Conservation (phyloP, 2,888 invertebrate genomes). For the Bellardia bayeri region DNA sequence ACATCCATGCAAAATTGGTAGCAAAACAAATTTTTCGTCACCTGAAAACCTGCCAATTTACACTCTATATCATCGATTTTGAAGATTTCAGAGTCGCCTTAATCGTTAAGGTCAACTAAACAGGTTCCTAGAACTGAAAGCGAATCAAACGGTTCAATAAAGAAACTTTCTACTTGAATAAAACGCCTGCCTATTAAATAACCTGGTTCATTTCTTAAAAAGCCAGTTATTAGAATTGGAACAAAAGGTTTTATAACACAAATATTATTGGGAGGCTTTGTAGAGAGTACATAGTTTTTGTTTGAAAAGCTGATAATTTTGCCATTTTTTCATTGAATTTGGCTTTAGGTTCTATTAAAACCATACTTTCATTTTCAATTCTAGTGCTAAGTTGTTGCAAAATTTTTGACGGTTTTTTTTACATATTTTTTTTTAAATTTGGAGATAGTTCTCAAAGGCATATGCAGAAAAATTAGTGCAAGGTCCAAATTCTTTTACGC, state of each 20-base stretch:
- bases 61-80: neutral
- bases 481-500: slow-evolving; percentile 43
- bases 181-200: neutral
- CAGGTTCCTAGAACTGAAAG: no score
- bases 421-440: slow-evolving; percentile 50
- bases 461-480: slow-evolving; percentile 47
- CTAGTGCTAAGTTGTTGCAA: slow-evolving; percentile 49
- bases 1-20: slow-evolving; percentile 20
- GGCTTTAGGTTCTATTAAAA: neutral
- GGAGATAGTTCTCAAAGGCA: slow-evolving; percentile 59
- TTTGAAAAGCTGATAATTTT: no score
- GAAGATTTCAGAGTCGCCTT: no score
- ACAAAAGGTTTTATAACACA: neutral
- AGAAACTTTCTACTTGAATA: no score
- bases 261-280: neutral
- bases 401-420: slow-evolving; percentile 58
- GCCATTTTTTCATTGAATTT: slow-evolving; percentile 10
- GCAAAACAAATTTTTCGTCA: slow-evolving; percentile 19
- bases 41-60: slow-evolving; percentile 21
- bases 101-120: no score
- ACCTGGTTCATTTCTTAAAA: slow-evolving; percentile 3
- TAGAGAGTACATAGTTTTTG: no score
- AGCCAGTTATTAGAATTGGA: slow-evolving; percentile 21
- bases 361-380: slow-evolving; percentile 27
- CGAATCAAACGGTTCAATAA: no score